Evolutionary conservation across 2,797 vertebrate genomes (phyloP), one percentile per base, ranked within the genome.

Genomic region (Clarias laeviceps): DNA sequence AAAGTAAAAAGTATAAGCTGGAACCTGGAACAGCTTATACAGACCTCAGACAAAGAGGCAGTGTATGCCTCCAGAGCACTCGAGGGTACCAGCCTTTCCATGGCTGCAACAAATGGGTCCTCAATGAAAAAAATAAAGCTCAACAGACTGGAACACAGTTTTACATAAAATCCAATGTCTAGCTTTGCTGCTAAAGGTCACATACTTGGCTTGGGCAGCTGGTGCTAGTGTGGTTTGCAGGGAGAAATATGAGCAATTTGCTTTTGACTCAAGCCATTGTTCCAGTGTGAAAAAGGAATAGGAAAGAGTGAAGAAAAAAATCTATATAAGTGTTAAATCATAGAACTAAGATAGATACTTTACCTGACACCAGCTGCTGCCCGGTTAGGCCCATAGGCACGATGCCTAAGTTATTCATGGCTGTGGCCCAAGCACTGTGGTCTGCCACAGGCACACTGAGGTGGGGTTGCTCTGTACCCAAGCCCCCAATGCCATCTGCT

Each of bases 371-470:
- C 70, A 99, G 94, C 90, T 96, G 97, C 92, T 97, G 97, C 87
- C 97, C 97, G 14, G 94, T 93, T 91, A 98, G 90, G 85, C 97
- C 95, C 94, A 99, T 95, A 1, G 98, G 97, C 89, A 98, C 91
- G 93, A 99, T 97, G 86, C 97, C 97, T 89, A 98, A 90, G 93
- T 98, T 98, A 94, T 96, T 99, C 97, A 99, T 98, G 90, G 97
- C 96, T 0, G 97, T 97, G 84, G 97, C 96, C 98, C 97, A 99
- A 89, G 97, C 96, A 0, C 96, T 94, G 0, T 96, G 97, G 89
- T 97, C 97, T 2, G 95, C 91, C 73, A 97, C 94, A 0, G 97
- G 96, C 94, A 98, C 92, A 76, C 92, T 96, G 87, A 97, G 94
- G 90, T 97, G 97, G 57, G 94, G 95, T 50, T 96, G 97, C 88